Percentiles rank a stretch among this genome's conserved stretches.
These are phyloP conservation scores for Eumerus sabulonum DNA, from an alignment of 2,888 invertebrate genomes.

Conservation along the genomic window DNA sequence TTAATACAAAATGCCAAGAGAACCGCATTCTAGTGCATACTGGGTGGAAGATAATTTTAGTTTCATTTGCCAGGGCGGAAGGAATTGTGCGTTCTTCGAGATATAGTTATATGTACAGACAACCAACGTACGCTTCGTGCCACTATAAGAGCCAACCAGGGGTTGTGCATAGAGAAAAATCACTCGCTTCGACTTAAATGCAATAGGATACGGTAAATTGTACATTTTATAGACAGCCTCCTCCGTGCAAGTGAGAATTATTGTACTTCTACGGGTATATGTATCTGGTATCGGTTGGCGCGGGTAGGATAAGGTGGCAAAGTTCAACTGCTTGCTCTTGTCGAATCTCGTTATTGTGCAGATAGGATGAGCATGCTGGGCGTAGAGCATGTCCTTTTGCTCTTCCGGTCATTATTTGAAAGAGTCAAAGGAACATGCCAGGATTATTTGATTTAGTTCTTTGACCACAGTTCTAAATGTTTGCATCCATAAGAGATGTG, in stretches of 20 bases:
- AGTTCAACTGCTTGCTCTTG: neutral
- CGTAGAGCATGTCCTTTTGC: constrained; percentile 22
- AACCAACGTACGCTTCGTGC: neutral
- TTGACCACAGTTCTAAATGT: constrained; percentile 57
- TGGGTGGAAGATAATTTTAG: constrained; percentile 61
- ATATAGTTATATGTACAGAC: constrained; percentile 7
- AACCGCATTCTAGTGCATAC: constrained; percentile 64
- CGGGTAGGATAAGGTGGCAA: no score
- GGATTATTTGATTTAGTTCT: constrained; percentile 64
- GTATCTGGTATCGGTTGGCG: neutral
- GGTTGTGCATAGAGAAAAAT: neutral
- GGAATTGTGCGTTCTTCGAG: constrained; percentile 23
- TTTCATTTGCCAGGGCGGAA: constrained; percentile 48
- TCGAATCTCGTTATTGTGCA: neutral
- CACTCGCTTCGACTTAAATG: neutral
- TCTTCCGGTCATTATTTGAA: neutral
- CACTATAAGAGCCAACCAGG: constrained; percentile 22
- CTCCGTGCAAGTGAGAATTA: constrained; percentile 50
- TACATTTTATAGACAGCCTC: constrained; percentile 43
- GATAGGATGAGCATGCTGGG: neutral
- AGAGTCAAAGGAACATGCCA: constrained; percentile 22
- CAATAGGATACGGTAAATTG: constrained; percentile 35
- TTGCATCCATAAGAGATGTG: constrained; percentile 44
- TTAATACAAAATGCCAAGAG: constrained; percentile 55
- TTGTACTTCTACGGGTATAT: constrained; percentile 15